Evolutionary conservation across 2,888 invertebrate species (phyloP), one percentile per base, ranked within the genome.

Genomic region (Xestia xanthographa): DNA sequence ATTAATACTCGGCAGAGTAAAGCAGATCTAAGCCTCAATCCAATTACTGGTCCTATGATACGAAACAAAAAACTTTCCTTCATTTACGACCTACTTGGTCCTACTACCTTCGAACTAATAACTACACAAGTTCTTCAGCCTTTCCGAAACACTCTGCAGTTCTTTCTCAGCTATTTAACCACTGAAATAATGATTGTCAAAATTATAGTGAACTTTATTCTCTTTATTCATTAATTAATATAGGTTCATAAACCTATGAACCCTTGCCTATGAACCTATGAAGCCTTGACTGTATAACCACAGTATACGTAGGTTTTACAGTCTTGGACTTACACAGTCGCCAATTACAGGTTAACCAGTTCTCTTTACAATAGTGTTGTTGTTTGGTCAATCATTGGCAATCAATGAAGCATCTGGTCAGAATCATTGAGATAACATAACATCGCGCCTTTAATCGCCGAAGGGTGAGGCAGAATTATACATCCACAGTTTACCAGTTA

Each of bases 41-140:
- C 83, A 79, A 83, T 82, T 83, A 83, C 72, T 66, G 65, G 43
- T 62, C 34, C 67, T 79, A 68, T 63, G 43, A 53, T 65, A 66
- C 73, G 48, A 66, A 70, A 66, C 56, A 66, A 63, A 75, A 83
- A 72, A 26, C 58, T 67, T 68, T 62, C 74, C 48, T 71, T 66
- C 45, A 74, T 72, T 63, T 69, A 38, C 45, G 9, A 72, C 48
- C 65, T 68, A 66, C 41, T 41, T 53, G 65, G 41, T 60, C 41
- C 45, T 63, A 72, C 66, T 73, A 71, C 63, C 74, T 60, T 38
- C 58, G 8, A 73, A 75, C 75, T 80, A 72, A 83, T 73, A 75
- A 68, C 58, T 69, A 68, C 56, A 62, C 29, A 82, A 73, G 78
- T 53, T 80, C 20, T 63, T 48, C 34, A 83, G 72, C 69, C 72